Evolutionary conservation across 2,888 invertebrate species (phyloP).

Genomic region (Furcula furcula): DNA sequence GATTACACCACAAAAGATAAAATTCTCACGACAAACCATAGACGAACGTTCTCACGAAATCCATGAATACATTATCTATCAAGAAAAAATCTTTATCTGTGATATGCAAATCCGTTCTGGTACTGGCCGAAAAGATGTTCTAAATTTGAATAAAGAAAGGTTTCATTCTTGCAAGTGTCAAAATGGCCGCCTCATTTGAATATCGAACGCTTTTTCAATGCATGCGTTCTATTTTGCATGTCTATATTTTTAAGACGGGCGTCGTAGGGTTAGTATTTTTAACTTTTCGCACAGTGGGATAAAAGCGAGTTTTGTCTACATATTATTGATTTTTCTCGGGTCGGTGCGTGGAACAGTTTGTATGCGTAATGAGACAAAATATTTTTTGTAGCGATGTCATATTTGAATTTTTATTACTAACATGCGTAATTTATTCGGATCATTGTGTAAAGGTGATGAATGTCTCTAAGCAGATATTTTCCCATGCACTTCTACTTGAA

Average conservation of each 20-base stretch:
- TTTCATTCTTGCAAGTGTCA: slow-evolving; percentile 77
- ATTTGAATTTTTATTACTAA: slow-evolving; percentile 63
- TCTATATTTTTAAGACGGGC: slow-evolving; percentile 47
- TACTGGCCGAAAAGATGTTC: slow-evolving; percentile 62
- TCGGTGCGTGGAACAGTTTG: slow-evolving; percentile 46
- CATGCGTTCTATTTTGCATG: slow-evolving; percentile 68
- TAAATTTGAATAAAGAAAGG: slow-evolving; percentile 70
- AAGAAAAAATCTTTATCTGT: slow-evolving; percentile 62
- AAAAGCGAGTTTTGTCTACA: slow-evolving; percentile 36
- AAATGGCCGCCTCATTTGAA: slow-evolving; percentile 72
- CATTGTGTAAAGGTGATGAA: slow-evolving; percentile 47
- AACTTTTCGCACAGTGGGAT: slow-evolving; percentile 60
- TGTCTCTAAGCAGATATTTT: background rate
- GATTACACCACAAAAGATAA: slow-evolving; percentile 64
- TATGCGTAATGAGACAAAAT: slow-evolving; percentile 78
- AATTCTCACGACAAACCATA: slow-evolving; percentile 35
- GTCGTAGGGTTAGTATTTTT: slow-evolving; percentile 28
- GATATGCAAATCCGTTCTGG: slow-evolving; percentile 42
- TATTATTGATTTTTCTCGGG: slow-evolving; percentile 53
- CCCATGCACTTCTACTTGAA: background rate
- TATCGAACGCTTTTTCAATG: slow-evolving; percentile 60
- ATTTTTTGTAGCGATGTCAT: slow-evolving; percentile 72
- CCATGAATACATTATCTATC: slow-evolving; percentile 68
- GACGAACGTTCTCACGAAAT: slow-evolving; percentile 44
- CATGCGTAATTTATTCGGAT: slow-evolving; percentile 47